Percentiles rank a stretch among this genome's conserved stretches.
Evolutionary conservation across 2,888 invertebrate genomes (phyloP).

Genomic region (Aelia acuminata): DNA sequence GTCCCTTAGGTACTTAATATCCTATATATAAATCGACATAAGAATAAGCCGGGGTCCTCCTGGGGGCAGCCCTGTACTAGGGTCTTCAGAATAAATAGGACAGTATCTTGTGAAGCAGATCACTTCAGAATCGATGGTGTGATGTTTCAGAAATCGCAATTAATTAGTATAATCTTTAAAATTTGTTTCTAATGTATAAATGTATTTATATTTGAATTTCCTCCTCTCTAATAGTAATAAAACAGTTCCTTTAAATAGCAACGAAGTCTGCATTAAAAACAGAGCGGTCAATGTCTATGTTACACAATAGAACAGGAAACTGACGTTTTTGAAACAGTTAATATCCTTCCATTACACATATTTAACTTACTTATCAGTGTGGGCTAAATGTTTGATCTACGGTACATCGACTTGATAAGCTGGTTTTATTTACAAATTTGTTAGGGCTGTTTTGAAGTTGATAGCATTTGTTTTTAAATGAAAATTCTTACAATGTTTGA

Average conservation of each 20-base stretch:
- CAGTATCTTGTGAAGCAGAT: too few relatives aligned
- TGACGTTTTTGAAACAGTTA: conserved; percentile 33
- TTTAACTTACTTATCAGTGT: conserved; percentile 23
- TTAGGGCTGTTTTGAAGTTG: background rate
- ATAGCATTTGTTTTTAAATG: conserved; percentile 28
- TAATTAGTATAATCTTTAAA: too few relatives aligned
- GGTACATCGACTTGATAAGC: conserved; percentile 38
- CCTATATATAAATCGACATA: too few relatives aligned
- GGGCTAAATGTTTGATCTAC: conserved; percentile 29
- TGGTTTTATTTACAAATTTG: conserved; percentile 30
- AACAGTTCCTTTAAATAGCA: background rate
- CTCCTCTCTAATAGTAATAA: background rate
- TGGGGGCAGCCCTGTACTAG: too few relatives aligned
- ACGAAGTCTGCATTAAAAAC: background rate
- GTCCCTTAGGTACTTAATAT: too few relatives aligned
- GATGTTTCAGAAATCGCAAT: too few relatives aligned
- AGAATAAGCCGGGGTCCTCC: too few relatives aligned
- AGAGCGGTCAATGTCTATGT: background rate
- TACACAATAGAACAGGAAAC: background rate
- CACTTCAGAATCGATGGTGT: too few relatives aligned
- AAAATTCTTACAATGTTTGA: background rate
- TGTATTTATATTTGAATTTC: too few relatives aligned
- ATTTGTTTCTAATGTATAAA: too few relatives aligned
- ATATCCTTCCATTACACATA: conserved; percentile 17
- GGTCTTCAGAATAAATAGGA: too few relatives aligned